Conservation (phyloP, 2,113 vertebrate genomes). For the Sinocyclocheilus rhinocerous region DNA sequence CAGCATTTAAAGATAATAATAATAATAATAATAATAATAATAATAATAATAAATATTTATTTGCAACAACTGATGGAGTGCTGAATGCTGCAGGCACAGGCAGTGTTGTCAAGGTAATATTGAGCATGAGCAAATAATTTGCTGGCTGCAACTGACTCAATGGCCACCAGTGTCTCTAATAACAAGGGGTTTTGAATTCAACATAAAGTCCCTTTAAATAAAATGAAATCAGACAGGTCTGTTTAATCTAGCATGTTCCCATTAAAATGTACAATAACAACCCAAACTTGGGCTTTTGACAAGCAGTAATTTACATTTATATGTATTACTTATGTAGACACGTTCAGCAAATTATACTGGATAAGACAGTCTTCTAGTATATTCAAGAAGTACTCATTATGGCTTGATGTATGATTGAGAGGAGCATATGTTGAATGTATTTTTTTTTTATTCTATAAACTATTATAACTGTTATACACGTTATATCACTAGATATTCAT, state of each 20-base stretch:
- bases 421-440: slow-evolving; percentile 6
- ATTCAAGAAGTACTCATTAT: background rate
- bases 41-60: no score
- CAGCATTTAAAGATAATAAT: no score
- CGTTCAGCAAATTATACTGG: background rate
- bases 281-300: background rate
- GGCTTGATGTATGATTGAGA: background rate
- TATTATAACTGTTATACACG: background rate
- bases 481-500: background rate
- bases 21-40: no score
- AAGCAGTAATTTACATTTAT: background rate
- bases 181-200: no score
- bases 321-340: no score
- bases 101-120: no score
- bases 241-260: background rate
- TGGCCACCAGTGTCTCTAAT: no score
- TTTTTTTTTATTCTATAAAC: background rate
- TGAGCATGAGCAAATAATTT: no score
- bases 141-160: no score
- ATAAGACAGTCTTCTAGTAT: background rate
- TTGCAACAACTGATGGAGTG: no score
- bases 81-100: no score
- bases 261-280: background rate
- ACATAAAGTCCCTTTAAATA: background rate
- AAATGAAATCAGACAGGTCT: background rate